A percentile compares a stretch with the other conserved stretches of the same genome.
Evolutionary conservation across 2,797 vertebrate species (phyloP).

Genomic region (Mico argentatus): DNA sequence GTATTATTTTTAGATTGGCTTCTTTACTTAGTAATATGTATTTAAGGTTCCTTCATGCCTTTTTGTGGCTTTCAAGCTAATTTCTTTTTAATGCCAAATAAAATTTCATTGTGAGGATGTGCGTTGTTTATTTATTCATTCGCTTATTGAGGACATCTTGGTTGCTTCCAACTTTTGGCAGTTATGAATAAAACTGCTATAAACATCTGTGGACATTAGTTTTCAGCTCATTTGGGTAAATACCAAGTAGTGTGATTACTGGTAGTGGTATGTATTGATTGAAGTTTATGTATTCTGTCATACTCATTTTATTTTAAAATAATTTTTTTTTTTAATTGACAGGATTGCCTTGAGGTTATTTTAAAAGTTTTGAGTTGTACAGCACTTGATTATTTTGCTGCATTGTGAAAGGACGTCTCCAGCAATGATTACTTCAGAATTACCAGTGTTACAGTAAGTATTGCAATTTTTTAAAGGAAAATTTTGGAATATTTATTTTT

Average conservation of each 20-base stretch:
- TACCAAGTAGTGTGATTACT: not conserved
- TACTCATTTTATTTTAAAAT: conserved; percentile 41
- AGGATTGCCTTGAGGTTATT: conserved; percentile 81
- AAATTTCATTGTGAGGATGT: not conserved
- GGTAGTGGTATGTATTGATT: not conserved
- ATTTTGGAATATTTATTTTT: not conserved
- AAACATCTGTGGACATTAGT: not conserved
- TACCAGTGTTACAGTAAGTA: conserved; percentile 98
- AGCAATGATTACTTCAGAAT: conserved; percentile 99
- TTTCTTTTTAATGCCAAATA: not conserved
- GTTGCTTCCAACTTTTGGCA: not conserved
- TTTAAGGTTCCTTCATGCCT: not conserved
- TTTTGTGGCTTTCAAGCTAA: not conserved
- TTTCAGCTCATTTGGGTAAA: not conserved
- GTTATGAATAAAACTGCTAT: not conserved
- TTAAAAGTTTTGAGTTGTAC: conserved; percentile 71
- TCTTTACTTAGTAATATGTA: conserved; percentile 12
- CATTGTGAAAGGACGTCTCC: conserved; percentile 75
- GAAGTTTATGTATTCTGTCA: not conserved
- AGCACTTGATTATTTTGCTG: conserved; percentile 81
- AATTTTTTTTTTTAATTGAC: conserved; percentile 68
- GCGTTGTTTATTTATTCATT: not conserved
- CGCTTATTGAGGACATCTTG: not conserved
- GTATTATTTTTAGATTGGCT: not conserved
- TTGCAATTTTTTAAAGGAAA: not conserved